phyloP scores from a whole-genome alignment of 1,140 invertebrate species.

The Trissolcus basalis region DNA sequence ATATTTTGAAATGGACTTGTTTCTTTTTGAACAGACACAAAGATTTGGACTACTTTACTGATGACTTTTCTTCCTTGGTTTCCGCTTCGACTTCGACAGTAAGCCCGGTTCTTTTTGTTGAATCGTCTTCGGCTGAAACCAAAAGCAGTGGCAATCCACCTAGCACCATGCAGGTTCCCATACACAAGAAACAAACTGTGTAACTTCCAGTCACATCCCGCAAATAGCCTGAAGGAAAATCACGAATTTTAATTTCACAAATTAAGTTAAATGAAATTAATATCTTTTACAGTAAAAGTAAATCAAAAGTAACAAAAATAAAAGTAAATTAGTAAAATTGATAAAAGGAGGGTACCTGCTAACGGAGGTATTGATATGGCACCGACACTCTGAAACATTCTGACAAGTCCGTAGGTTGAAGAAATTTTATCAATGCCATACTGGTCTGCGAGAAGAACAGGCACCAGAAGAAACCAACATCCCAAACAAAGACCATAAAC shows the following conservation, averaged over 20 bases:
- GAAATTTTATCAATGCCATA: constrained; percentile 84
- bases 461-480: constrained; percentile 85
- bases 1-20: too few species aligned
- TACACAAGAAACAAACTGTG: constrained; percentile 83
- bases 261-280: too few species aligned
- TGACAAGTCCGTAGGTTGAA: constrained; percentile 83
- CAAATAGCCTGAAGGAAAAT: constrained; percentile 76
- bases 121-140: constrained; percentile 72
- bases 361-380: constrained; percentile 84
- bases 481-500: constrained; percentile 84
- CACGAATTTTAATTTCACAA: too few species aligned
- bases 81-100: constrained; percentile 44
- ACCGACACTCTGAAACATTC: constrained; percentile 85
- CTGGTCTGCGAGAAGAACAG: constrained; percentile 83
- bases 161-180: constrained; percentile 85
- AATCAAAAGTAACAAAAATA: too few species aligned
- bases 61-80: constrained; percentile 30
- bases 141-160: constrained; percentile 80
- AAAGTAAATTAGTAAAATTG: too few species aligned
- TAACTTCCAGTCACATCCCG: constrained; percentile 83
- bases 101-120: constrained; percentile 69
- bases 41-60: constrained; percentile 5
- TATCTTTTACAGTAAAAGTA: too few species aligned
- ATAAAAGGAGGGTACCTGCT: too few species aligned
- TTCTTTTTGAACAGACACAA: too few species aligned